Conservation (phyloP, 1,140 invertebrate genomes). For the Liolophura sinensis region DNA sequence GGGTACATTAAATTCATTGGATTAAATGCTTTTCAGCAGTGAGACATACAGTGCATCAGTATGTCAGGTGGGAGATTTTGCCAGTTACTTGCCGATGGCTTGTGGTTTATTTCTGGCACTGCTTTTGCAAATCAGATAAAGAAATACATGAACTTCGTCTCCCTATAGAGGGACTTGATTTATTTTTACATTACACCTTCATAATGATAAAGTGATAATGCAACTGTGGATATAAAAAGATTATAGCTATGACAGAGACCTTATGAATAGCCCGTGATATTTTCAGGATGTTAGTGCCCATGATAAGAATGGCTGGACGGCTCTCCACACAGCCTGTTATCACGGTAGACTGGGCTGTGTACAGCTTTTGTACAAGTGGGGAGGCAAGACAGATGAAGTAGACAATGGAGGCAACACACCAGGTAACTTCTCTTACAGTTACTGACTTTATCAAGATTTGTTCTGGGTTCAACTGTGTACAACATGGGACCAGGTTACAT, state of each 20-base stretch:
- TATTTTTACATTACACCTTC: no score
- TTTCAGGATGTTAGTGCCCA: constrained; percentile 48
- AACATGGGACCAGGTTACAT: no score
- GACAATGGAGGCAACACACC: constrained; percentile 58
- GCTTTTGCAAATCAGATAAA: not conserved
- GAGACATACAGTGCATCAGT: no score
- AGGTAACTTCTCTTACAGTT: constrained; percentile 28
- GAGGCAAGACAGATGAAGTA: constrained; percentile 51
- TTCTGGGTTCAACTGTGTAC: no score
- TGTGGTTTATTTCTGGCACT: no score
- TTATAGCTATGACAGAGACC: not conserved
- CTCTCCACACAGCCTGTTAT: constrained; percentile 57
- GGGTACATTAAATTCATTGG: no score
- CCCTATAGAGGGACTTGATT: not conserved
- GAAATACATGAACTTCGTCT: not conserved
- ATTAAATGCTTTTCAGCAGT: no score
- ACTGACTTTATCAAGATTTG: no score
- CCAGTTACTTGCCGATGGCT: no score
- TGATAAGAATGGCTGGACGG: constrained; percentile 57
- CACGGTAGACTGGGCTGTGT: constrained; percentile 59
- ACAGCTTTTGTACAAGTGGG: constrained; percentile 56
- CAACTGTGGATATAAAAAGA: not conserved
- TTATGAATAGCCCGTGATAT: not conserved
- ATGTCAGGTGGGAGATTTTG: no score
- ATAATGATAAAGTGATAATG: no score